A percentile compares a stretch with the other conserved stretches of the same genome.
Conservation (phyloP, 23 tunicate genomes). For the Ciona savignyi region DNA sequence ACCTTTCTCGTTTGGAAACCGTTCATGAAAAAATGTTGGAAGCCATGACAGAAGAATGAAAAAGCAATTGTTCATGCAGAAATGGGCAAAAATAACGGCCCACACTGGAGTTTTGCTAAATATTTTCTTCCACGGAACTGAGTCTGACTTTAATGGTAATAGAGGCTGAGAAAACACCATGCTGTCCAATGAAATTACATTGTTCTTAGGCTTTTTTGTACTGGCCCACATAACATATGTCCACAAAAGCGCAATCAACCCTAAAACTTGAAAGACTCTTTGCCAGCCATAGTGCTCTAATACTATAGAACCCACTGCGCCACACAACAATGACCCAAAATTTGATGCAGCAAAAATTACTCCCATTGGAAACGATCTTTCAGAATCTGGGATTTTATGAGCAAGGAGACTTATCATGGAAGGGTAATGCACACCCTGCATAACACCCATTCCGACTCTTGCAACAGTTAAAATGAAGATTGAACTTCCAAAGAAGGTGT, state of each 20-base stretch:
- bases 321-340: slow-evolving; percentile 83
- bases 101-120: slow-evolving; percentile 52
- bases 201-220: slow-evolving; percentile 15
- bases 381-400: slow-evolving; percentile 44
- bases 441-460: slow-evolving; percentile 58
- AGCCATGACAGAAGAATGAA: slow-evolving; percentile 85
- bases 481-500: slow-evolving; percentile 1
- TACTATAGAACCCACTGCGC: slow-evolving; percentile 74
- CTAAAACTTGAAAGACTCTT: slow-evolving; percentile 67
- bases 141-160: neutral
- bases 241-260: slow-evolving; percentile 27
- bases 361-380: slow-evolving; percentile 66
- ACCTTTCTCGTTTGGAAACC: slow-evolving; percentile 66
- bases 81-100: slow-evolving; percentile 67
- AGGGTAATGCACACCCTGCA: slow-evolving; percentile 93
- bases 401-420: slow-evolving; percentile 84
- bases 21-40: slow-evolving; percentile 86
- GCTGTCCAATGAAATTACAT: slow-evolving; percentile 48
- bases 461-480: slow-evolving; percentile 27
- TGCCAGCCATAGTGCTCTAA: slow-evolving; percentile 72
- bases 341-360: slow-evolving; percentile 69
- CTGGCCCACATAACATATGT: slow-evolving; percentile 5
- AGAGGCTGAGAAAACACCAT: slow-evolving; percentile 26
- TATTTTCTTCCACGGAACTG: slow-evolving; percentile 65
- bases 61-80: slow-evolving; percentile 78